Evolutionary conservation across 2,888 invertebrate species (phyloP), one percentile per base, ranked within the genome.

Genomic region (Dascillus cervinus): DNA sequence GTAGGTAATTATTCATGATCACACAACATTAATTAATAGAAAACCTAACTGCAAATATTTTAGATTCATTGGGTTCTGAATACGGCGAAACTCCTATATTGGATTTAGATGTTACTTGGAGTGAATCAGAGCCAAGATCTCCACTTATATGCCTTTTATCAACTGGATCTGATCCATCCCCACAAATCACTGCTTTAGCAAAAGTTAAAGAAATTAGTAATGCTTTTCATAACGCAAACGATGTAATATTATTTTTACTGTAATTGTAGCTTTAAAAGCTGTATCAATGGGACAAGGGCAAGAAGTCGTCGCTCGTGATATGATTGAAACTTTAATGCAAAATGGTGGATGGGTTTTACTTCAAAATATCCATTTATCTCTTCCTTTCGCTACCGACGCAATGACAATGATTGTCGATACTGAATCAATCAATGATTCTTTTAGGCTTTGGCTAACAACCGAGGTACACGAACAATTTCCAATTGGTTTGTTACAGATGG

Each of bases 211-310:
- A 82, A 50, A 82, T 87, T 34, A 73, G 91, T 91, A 68, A 72
- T 77, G 63, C 13, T 22, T 13, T 11, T 9, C 23, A 23, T 2
- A 23, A 23, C 3, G 11, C 9, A 3, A 26, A 12, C 13, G n/a
- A n/a, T n/a, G n/a, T n/a, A n/a, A n/a, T n/a, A n/a, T n/a, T n/a
- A n/a, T n/a, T n/a, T n/a, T 29, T 28, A 14, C 23, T 9, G 1
- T n/a, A n/a, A 11, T 57, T 63, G 4, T 53, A 87, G 86, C 71
- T 34, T 59, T 88, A 8, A 82, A 83, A 57, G 79, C 87, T 1
- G 90, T 96, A 3, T 96, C 95, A 3, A 95, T 96, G 95, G 96
- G 96, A 2, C 96, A 96, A 72, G 96, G 95, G 0, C 95, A 96
- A 69, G 96, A 84, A 57, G 67, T 64, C 4, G 64, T 65, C 3